phyloP scores from a whole-genome alignment of 2,113 vertebrate genomes.

The Microtus montanus region DNA sequence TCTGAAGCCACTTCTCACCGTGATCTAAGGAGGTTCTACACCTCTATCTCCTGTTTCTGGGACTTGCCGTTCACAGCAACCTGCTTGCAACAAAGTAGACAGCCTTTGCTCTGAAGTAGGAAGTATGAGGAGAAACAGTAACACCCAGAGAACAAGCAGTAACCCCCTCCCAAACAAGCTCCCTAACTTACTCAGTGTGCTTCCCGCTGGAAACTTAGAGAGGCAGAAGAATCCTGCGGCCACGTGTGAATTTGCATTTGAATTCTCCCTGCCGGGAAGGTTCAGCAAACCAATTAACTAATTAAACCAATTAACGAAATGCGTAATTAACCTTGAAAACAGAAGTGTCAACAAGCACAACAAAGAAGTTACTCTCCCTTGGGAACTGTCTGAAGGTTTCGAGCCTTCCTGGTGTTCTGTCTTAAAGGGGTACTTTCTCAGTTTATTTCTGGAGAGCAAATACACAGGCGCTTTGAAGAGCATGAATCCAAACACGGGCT shows the following conservation, averaged over 20 bases:
- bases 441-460: background rate
- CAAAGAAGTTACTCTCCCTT: slow-evolving; percentile 40
- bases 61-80: background rate
- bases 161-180: background rate
- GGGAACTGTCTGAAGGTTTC: background rate
- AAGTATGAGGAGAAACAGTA: background rate
- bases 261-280: slow-evolving; percentile 51
- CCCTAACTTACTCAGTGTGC: background rate
- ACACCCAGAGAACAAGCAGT: background rate
- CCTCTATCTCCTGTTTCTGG: background rate
- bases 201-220: background rate
- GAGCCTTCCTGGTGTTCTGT: background rate
- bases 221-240: background rate
- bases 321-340: slow-evolving; percentile 68
- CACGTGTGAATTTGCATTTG: slow-evolving; percentile 31
- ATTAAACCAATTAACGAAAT: slow-evolving; percentile 75
- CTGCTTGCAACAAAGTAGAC: background rate
- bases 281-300: slow-evolving; percentile 73
- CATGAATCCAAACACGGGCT: background rate
- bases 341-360: slow-evolving; percentile 57
- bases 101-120: background rate
- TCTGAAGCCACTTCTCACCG: background rate
- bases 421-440: background rate
- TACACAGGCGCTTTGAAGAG: background rate
- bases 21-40: background rate